Base-by-base conservation (phyloP, 2,797 vertebrate genomes). In the Gadopsis bispinosus region DNA sequence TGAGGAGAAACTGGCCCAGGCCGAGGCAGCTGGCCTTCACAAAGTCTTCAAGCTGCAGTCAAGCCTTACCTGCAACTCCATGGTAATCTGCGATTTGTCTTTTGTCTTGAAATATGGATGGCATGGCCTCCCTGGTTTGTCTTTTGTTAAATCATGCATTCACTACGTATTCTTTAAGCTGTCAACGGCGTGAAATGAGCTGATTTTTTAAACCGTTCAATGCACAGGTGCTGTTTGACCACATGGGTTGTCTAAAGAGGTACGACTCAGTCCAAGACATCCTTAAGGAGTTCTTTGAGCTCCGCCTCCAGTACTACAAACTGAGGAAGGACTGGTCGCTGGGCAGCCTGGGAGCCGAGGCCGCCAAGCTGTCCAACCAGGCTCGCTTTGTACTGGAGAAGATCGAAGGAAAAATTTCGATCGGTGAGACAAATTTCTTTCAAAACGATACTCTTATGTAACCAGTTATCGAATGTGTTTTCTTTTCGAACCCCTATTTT, bases 11-110 rank as follows among this genome's bases (percentile, higher is more conserved):
- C 95, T 99, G 84, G 94, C 96, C 47, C 97, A 99, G 89, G 98
- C 98, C 12, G 98, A 99, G 93, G 95, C 97, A 43, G 97, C 94
- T 11, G 98, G 98, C 20, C 93, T 99, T 56, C 98, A 99, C 93
- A 99, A 99, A 94, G 97, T 99, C 84, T 99, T 99, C 92, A 99
- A 99, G 83, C 96, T 99, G 85, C 98, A 99, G 90, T 98, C 98
- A 81, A 97, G 95, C 82, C 97, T 99, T 84, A 99, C 98, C 89
- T 99, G 98, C 93, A 99, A 99, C 96, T 99, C 98, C 61, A 99
- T 99, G 98, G 98, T 97, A 96, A 93, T 81, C 87, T 20, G 5
- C 17, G 14, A 41, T 31, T 31, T 45, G 20, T 9, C 19, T 7
- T 50, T 4, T 64, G 74, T 35, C 10, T 51, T 26, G 3, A 39